These are phyloP conservation scores for Drosophila neocordata DNA, from an alignment of 1,140 invertebrate genomes.

Conservation along the genomic window DNA sequence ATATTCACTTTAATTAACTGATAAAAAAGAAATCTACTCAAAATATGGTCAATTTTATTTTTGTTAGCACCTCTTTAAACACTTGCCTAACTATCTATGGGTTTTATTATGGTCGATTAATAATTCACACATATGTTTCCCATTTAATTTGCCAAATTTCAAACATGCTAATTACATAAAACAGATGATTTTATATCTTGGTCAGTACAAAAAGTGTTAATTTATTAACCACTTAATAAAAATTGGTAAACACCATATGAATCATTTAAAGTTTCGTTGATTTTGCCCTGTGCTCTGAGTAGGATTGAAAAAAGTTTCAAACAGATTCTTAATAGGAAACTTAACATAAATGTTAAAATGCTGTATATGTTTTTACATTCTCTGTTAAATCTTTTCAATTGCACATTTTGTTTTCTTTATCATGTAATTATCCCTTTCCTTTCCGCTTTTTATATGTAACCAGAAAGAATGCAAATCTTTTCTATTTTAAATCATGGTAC, in stretches of 20 bases:
- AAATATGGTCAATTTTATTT: background rate
- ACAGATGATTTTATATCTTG: slow-evolving; percentile 17
- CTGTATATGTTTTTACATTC: too few species aligned
- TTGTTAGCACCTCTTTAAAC: slow-evolving; percentile 25
- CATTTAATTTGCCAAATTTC: slow-evolving; percentile 9
- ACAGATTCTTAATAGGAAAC: too few species aligned
- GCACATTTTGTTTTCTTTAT: too few species aligned
- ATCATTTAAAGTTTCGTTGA: background rate
- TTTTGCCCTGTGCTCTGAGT: background rate
- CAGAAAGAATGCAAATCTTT: too few species aligned
- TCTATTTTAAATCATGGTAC: too few species aligned
- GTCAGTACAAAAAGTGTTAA: slow-evolving; percentile 1
- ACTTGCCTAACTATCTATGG: slow-evolving; percentile 34
- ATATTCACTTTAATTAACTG: background rate
- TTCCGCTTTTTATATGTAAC: too few species aligned
- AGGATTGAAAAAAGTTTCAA: too few species aligned
- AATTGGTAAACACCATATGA: background rate
- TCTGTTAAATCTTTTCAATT: too few species aligned
- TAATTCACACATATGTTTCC: slow-evolving; percentile 30
- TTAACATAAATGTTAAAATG: too few species aligned
- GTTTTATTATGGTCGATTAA: slow-evolving; percentile 39
- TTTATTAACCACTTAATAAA: slow-evolving; percentile 2
- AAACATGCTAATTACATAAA: slow-evolving; percentile 41
- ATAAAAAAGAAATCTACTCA: background rate
- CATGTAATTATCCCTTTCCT: too few species aligned